These are phyloP conservation scores for Pogonophryne albipinna DNA, from an alignment of 2,797 vertebrate species.

Conservation along the genomic window DNA sequence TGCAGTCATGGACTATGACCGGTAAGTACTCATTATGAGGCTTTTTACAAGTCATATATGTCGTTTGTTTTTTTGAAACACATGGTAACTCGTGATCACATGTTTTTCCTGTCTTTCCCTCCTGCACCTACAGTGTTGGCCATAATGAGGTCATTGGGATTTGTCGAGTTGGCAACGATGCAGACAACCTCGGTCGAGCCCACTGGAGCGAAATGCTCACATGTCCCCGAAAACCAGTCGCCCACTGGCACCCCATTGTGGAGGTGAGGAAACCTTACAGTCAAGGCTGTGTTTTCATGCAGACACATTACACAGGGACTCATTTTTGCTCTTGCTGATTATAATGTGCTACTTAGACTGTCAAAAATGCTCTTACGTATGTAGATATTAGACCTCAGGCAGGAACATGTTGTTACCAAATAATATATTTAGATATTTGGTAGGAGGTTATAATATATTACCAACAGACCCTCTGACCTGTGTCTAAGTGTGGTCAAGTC, in stretches of 20 bases:
- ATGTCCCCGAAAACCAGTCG: slow-evolving; percentile 97
- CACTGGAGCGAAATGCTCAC: slow-evolving; percentile 99
- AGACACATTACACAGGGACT: slow-evolving; percentile 17
- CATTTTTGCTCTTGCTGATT: background rate
- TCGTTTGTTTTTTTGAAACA: slow-evolving; percentile 43
- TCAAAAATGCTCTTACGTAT: background rate
- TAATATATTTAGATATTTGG: background rate
- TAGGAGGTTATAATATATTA: background rate
- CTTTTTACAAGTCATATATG: slow-evolving; percentile 8
- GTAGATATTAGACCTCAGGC: background rate
- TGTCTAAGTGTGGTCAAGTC: background rate
- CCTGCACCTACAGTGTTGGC: slow-evolving; percentile 94
- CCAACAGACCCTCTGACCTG: background rate
- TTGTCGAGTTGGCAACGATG: slow-evolving; percentile 96
- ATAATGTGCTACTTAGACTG: background rate
- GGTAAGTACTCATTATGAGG: slow-evolving; percentile 85
- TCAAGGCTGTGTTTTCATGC: slow-evolving; percentile 37
- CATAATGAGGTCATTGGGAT: slow-evolving; percentile 99
- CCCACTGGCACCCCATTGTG: slow-evolving; percentile 97
- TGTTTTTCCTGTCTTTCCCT: slow-evolving; percentile 36
- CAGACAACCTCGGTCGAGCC: slow-evolving; percentile 93
- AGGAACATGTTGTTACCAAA: background rate
- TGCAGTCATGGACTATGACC: slow-evolving; percentile 99
- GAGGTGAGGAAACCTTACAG: slow-evolving; percentile 89
- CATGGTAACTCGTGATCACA: slow-evolving; percentile 59